Base-by-base conservation (phyloP, 2,888 invertebrate species). In the Bellardia bayeri region DNA sequence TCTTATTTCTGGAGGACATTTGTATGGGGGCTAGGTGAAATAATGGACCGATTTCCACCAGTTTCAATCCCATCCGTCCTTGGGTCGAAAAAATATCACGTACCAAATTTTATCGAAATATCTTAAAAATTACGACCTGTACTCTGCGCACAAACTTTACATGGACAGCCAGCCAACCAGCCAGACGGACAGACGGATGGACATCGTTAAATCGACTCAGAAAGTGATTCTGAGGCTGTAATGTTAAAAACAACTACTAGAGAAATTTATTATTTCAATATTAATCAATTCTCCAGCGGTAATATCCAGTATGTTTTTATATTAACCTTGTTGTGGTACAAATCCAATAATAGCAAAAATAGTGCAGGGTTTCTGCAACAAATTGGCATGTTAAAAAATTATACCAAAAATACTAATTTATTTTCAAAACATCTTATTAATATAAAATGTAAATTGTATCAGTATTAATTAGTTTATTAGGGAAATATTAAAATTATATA, bases 201-300 rank as follows among this genome's bases (percentile, higher is more conserved):
- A n/a, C n/a, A n/a, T n/a, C n/a, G n/a, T n/a, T n/a, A n/a, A n/a
- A n/a, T n/a, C n/a, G n/a, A n/a, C n/a, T n/a, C n/a, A n/a, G n/a
- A n/a, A n/a, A n/a, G n/a, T n/a, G n/a, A n/a, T n/a, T n/a, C n/a
- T n/a, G n/a, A n/a, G 85, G 74, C 68, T 75, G 74, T 61, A 71
- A 37, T 69, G 71, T 76, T 37, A 64, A 74, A 40, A 68, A 83
- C 63, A 69, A 54, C 30, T 54, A 69, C 16, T 33, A 61, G 9
- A 63, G 58, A n/a, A 74, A 79, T 80, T 80, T 81, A 75, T 76
- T 75, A 75, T 75, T 75, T 81, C 9, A 81, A 76, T 85, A 81
- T 85, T 81, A 81, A 81, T 85, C 85, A 85, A 85, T 81, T 81
- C 75, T 71, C 75, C 56, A 63, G 61, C 42, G 45, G 61, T 61